Evolutionary conservation across 2,113 vertebrate genomes (phyloP), one percentile per base, ranked within the genome.

Genomic region (Odontesthes bonariensis): DNA sequence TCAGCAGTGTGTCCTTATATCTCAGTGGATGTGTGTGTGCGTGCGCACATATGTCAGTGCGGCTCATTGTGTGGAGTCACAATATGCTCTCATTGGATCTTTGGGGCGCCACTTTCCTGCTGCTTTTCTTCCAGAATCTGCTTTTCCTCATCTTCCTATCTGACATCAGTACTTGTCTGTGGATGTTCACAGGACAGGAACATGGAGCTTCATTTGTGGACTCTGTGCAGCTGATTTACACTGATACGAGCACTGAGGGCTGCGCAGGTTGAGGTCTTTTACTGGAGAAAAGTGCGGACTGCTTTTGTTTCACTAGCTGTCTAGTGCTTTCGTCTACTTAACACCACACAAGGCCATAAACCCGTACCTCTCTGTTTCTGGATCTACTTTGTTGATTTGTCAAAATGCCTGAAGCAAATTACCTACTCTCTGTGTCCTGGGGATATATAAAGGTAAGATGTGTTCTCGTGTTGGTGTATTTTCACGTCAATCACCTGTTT

Each of bases 401-500:
- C 93, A 95, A 94, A 92, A 99, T 99, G 98, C 98, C 97, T 92
- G 98, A 99, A 93, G 95, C 95, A 85, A 99, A 99, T 91, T 99
- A 97, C 92, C 95, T 99, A 82, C 94, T 97, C 53, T 97, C 97
- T 85, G 97, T 99, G 86, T 99, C 98, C 69, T 99, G 97, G 97
- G 97, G 97, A 88, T 99, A 98, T 91, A 99, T 99, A 94, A 99
- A 99, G 97, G 98, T 99, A 97, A 96, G 96, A 57, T 52, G 14
- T 53, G 23, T 20, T 58, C 1, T 73, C 32, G 14, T 63, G 42
- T 67, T 32, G 3, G 22, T 23, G 44, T 33, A 5, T 64, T 42
- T 49, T n/a, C 44, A n/a, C 19, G 46, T 49, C 7, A 4, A 1
- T 16, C 16, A 5, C 44, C 42, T 42, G 16, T 47, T 47, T 11